Percentiles rank a stretch among this genome's conserved stretches.
phyloP scores from a whole-genome alignment of 2,888 invertebrate genomes.

The Caenorhabditis auriculariae region DNA sequence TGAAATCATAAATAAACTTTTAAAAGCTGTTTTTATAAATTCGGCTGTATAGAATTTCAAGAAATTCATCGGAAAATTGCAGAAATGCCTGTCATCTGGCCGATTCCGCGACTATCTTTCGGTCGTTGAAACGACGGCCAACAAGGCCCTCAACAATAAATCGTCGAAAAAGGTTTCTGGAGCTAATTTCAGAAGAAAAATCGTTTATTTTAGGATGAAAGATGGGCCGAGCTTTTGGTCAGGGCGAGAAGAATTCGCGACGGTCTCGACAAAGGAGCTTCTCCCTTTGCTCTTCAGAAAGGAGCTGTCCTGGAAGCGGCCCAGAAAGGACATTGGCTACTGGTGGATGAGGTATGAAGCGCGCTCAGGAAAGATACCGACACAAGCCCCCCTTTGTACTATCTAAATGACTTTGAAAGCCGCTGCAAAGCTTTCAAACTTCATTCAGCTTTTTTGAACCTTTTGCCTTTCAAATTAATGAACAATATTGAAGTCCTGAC shows the following conservation, averaged over 20 bases:
- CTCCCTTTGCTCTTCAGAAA: slow-evolving; percentile 52
- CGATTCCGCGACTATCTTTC: slow-evolving; percentile 42
- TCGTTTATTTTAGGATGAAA: slow-evolving; percentile 6
- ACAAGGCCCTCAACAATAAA: slow-evolving; percentile 18
- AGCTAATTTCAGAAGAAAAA: neutral
- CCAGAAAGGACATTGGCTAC: slow-evolving; percentile 85
- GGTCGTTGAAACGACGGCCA: slow-evolving; percentile 44
- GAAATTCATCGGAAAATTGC: too few relatives aligned
- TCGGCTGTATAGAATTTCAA: too few relatives aligned
- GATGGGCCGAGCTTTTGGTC: slow-evolving; percentile 43
- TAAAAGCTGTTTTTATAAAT: too few relatives aligned
- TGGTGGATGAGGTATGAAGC: slow-evolving; percentile 78
- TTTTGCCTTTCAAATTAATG: too few relatives aligned
- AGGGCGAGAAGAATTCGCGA: slow-evolving; percentile 22
- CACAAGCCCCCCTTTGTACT: neutral
- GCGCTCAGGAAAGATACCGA: too few relatives aligned
- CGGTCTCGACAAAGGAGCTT: slow-evolving; percentile 41
- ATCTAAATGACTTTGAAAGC: neutral
- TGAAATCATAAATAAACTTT: too few relatives aligned
- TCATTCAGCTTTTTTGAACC: too few relatives aligned
- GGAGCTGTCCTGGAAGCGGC: slow-evolving; percentile 88
- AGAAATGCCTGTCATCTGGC: slow-evolving; percentile 35
- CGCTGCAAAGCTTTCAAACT: too few relatives aligned
- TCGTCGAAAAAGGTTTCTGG: slow-evolving; percentile 2
- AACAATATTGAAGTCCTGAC: too few relatives aligned